Base-by-base conservation (phyloP, 2,797 vertebrate species). In the Anguilla pacifica region DNA sequence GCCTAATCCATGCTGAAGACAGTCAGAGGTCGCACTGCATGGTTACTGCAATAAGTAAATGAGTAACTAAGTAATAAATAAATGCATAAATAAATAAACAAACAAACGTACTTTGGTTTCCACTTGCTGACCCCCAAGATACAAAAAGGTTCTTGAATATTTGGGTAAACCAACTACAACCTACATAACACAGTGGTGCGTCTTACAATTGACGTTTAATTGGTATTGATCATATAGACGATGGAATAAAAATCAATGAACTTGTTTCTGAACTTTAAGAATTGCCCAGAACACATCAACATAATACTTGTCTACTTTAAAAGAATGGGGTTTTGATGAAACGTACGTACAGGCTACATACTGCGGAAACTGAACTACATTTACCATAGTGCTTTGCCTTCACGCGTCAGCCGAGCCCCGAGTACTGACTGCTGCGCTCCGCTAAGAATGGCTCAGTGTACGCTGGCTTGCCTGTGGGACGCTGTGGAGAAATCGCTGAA, bases 361-460 rank as follows among this genome's bases (percentile, higher is more conserved):
- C 35, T 13, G 35, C 35, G 46, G 51, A 17, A 67, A 28, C 11
- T 0, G 19, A 31, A 96, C 95, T 95, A 19, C 94, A 94, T 1
- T 0, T 93, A 53, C 95, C 95, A 4, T 87, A 57, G 90, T 94
- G 92, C 95, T 31, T 91, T 92, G 92, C 92, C 89, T 86, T 85
- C 1, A 57, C 59, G 90, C 93, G 93, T 94, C 57, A 87, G 77
- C 88, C 67, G 87, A 89, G 84, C 82, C 90, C 89, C 88, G 91
- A 92, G 90, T 92, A 93, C 92, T 93, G 92, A 90, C 64, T 86
- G 86, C 86, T 85, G 91, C 90, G 85, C 10, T 5, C 59, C 70
- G 31, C 79, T 19, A 89, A 93, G 90, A 91, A 95, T 95, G 95
- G 94, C 94, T 94, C 93, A 95, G 92, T 95, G 90, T 86, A 86